A percentile compares a stretch with the other conserved stretches of the same genome.
phyloP scores from a whole-genome alignment of 2,113 vertebrate genomes.

The Patagioenas fasciata region DNA sequence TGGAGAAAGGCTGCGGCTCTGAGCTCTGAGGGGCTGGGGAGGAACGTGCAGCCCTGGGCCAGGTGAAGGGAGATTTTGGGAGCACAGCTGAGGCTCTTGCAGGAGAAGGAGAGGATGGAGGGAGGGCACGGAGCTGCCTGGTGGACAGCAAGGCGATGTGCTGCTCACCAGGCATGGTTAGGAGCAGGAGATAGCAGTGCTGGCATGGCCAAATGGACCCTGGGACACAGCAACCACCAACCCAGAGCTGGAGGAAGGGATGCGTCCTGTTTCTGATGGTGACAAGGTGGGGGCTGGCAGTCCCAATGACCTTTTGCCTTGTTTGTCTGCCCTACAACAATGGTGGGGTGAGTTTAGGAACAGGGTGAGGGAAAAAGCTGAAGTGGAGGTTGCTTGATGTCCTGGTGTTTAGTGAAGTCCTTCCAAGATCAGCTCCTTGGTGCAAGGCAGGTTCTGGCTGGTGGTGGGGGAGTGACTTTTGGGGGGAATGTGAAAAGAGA shows the following conservation, averaged over 20 bases:
- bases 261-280: background rate
- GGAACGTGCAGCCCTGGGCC: background rate
- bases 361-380: background rate
- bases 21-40: background rate
- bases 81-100: background rate
- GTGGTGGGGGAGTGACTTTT: background rate
- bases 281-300: background rate
- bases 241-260: background rate
- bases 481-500: too few relatives aligned
- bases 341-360: background rate
- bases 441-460: background rate
- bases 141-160: background rate
- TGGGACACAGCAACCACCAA: background rate
- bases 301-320: background rate
- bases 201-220: background rate
- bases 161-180: rapidly evolving
- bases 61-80: background rate
- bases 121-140: background rate
- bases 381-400: background rate
- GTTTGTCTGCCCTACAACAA: background rate
- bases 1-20: background rate
- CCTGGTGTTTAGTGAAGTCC: background rate
- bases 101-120: background rate
- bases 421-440: background rate
- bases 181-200: background rate